Percentiles rank a stretch among this genome's conserved stretches.
Evolutionary conservation across 2,797 vertebrate species (phyloP).

Genomic region (Hydrophis major): DNA sequence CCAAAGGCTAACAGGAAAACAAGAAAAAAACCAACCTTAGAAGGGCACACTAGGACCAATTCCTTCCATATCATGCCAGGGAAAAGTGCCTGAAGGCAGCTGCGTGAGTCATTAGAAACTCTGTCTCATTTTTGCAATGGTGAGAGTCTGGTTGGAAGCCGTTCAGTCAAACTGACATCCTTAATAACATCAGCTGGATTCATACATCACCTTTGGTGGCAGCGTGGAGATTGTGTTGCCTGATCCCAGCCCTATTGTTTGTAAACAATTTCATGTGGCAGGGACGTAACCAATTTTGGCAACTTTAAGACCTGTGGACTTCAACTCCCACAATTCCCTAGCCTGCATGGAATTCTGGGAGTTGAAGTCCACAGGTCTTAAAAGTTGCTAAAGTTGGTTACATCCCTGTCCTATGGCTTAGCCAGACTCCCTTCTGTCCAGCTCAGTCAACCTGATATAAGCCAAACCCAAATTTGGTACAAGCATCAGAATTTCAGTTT

Average conservation of each 20-base stretch:
- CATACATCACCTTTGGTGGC: not conserved
- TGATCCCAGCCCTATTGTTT: not conserved
- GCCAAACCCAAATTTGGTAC: not conserved
- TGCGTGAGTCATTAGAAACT: not conserved
- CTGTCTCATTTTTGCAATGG: not conserved
- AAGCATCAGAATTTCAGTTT: not conserved
- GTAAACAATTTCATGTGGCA: not conserved
- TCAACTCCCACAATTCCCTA: not conserved
- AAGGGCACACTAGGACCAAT: not conserved
- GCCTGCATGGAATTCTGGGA: not conserved
- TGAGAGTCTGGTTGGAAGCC: not conserved
- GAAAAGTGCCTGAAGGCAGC: not conserved
- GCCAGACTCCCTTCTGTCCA: not conserved
- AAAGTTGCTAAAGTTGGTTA: not conserved
- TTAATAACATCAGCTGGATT: not conserved
- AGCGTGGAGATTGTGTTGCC: not conserved
- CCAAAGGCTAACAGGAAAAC: not conserved
- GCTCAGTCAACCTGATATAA: not conserved
- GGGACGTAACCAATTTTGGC: not conserved
- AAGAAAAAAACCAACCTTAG: not conserved
- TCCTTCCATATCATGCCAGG: not conserved
- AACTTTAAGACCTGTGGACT: not conserved
- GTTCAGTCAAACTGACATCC: not conserved
- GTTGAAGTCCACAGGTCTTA: not conserved
- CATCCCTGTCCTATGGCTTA: not conserved